phyloP scores from a whole-genome alignment of 2,888 invertebrate genomes.

The Pinctada fucata region DNA sequence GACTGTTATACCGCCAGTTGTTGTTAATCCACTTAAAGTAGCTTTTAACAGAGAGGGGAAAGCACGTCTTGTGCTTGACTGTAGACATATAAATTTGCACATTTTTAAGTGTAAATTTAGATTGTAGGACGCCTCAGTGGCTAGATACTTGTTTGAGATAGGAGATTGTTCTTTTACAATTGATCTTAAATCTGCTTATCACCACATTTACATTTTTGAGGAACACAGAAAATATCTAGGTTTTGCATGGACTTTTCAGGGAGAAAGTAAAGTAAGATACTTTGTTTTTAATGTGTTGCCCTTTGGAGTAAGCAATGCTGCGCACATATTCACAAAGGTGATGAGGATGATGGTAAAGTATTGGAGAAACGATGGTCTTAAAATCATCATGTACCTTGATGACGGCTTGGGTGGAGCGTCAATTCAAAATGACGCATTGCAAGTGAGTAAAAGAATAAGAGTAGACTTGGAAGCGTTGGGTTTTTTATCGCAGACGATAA shows the following conservation, averaged over 20 bases:
- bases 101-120: background rate
- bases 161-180: background rate
- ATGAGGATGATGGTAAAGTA: background rate
- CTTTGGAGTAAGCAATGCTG: background rate
- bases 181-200: background rate
- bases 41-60: background rate
- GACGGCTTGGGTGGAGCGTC: constrained; percentile 11
- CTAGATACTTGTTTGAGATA: background rate
- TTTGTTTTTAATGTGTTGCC: background rate
- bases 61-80: background rate
- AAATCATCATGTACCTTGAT: background rate
- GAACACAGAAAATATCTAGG: background rate
- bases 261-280: background rate
- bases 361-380: background rate
- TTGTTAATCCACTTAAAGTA: background rate
- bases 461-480: background rate
- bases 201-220: background rate
- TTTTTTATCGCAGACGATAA: background rate
- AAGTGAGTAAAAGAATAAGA: background rate
- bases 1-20: too few species aligned
- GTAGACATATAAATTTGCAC: background rate
- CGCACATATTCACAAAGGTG: background rate
- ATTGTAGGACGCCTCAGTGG: background rate
- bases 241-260: background rate
- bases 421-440: too few species aligned